Percentiles rank a stretch among this genome's conserved stretches.
These are phyloP conservation scores for Bolinopsis microptera DNA, from an alignment of 37 sponge, comb jelly and placozoan species.

Conservation along the genomic window DNA sequence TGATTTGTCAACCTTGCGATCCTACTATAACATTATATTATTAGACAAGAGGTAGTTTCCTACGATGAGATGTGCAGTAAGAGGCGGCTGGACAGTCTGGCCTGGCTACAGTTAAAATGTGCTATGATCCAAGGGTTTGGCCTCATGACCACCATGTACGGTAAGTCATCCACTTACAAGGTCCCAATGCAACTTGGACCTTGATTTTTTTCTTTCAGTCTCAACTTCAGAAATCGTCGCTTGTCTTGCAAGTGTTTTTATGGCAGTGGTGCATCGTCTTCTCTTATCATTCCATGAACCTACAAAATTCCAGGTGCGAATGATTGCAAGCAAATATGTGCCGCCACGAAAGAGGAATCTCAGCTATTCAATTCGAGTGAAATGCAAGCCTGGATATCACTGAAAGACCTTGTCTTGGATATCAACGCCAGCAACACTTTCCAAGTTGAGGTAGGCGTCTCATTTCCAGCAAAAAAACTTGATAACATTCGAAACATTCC, in stretches of 20 bases:
- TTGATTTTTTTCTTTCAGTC: no score
- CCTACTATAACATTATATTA: no score
- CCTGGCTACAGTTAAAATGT: conserved; percentile 34
- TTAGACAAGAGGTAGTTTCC: not conserved
- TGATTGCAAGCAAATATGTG: not conserved
- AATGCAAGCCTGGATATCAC: not conserved
- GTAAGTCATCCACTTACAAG: not conserved
- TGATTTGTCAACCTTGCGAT: no score
- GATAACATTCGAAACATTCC: no score
- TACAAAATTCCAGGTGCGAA: conserved; percentile 40
- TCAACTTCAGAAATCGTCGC: no score
- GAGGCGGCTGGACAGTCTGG: not conserved
- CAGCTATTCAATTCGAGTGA: conserved; percentile 36
- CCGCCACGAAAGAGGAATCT: not conserved
- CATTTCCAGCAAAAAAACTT: no score
- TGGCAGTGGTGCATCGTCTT: no score
- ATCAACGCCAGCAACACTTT: not conserved
- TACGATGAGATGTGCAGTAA: conserved; percentile 53
- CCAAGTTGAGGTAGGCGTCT: conserved; percentile 9
- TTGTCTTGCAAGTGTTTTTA: no score
- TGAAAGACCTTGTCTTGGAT: not conserved
- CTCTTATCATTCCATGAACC: no score
- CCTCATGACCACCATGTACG: conserved; percentile 35
- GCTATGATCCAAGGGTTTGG: conserved; percentile 50
- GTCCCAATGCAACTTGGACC: no score